Evolutionary conservation across 1,140 invertebrate genomes (phyloP).

Genomic region (Drosophila gunungcola): DNA sequence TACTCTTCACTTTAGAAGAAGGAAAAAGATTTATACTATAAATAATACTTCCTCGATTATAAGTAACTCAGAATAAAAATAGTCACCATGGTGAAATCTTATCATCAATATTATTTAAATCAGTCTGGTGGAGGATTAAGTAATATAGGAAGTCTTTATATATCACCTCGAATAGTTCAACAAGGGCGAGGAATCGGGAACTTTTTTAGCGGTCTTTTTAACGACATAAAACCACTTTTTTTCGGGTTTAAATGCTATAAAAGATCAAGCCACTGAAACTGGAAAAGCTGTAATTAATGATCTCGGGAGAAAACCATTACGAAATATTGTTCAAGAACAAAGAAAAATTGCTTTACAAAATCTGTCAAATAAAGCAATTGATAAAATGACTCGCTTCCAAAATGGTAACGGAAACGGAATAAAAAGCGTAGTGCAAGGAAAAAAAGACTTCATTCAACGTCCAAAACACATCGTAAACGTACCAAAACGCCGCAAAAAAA

Average conservation of each 20-base stretch:
- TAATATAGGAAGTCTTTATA: constrained; percentile 2
- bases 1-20: no score
- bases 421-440: background rate
- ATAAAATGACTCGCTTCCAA: background rate
- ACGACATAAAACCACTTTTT: no score
- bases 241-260: no score
- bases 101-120: constrained; percentile 1
- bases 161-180: background rate
- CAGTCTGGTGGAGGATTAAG: background rate
- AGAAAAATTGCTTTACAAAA: background rate
- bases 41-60: no score
- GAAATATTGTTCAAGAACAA: background rate
- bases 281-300: background rate
- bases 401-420: background rate
- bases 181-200: background rate
- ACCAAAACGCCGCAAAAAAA: background rate
- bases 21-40: no score
- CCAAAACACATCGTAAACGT: background rate
- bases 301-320: background rate
- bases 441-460: background rate
- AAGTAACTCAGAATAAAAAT: no score
- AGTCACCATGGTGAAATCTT: no score
- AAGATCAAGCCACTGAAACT: no score
- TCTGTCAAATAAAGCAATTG: background rate
- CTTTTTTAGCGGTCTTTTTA: no score